Base-by-base conservation (phyloP, 1,140 invertebrate species). In the Drosophila pseudoobscura region DNA sequence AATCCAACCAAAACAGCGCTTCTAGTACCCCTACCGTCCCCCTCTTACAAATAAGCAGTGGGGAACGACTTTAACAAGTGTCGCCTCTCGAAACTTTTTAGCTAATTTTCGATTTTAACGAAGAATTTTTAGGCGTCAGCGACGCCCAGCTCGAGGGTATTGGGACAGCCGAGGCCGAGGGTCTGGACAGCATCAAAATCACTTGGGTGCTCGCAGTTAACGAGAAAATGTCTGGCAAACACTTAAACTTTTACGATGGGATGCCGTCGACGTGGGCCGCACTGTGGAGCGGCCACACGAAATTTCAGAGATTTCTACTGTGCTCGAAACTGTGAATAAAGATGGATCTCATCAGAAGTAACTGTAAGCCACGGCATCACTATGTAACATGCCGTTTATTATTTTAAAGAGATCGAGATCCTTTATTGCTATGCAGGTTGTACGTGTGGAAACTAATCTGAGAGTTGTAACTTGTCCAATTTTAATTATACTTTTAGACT, bases 181-280 rank as follows among this genome's bases (percentile, higher is more conserved):
- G 75, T 59, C 59, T 76, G 77, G 69, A 69, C 69, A 66, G 66
- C 66, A 85, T 78, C 78, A 69, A 87, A 87, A 78, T 85, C 79
- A 82, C 69, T 82, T 85, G 64, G 64, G 29, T 74, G 82, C 82
- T 71, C 61, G 69, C 57, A 80, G 78, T 76, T 85, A 85, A 85
- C 82, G 82, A 87, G 78, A 85, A 87, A 85, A 87, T 87, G 82
- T 77, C 82, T 82, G 83, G 82, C 78, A 87, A 87, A 85, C 82
- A 85, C 82, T 85, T 85, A 85, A 87, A 82, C 69, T 85, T 85
- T 85, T 78, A 78, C 82, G 82, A 87, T 80, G 80, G 82, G 74
- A 50, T 87, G 69, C 74, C 80, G 65, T 68, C 59, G 44, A 57
- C 71, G 58, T 43, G 51, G 44, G 0, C 17, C 7, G 68, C n/a